Base-by-base conservation (phyloP, 2,797 vertebrate species). In the Paramormyrops hopkinsi region DNA sequence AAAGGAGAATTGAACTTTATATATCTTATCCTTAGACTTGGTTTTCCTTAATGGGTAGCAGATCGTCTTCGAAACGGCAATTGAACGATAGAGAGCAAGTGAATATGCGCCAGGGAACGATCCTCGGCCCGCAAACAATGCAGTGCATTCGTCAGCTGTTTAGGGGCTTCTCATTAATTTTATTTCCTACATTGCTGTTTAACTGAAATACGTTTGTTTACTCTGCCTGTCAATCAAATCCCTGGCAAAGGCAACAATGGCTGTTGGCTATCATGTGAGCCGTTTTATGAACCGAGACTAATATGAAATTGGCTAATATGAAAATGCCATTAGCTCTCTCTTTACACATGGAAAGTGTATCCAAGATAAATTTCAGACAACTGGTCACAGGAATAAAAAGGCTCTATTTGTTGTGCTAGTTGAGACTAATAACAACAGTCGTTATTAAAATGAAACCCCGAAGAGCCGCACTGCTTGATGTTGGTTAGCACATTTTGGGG, bases 201-300 rank as follows among this genome's bases (percentile, higher is more conserved):
- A 73, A 82, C 89, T 90, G 79, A 82, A 73, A 90, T 73, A 59
- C 90, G 90, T 91, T 91, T 90, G 90, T 93, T 93, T 92, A 89
- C 92, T 92, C 88, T 91, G 91, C 91, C 50, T 48, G 92, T 90
- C 94, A 92, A 91, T 93, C 93, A 95, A 91, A 93, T 92, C 92
- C 88, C 91, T 93, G 92, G 93, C 93, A 93, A 91, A 93, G 92
- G 88, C 86, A 91, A 93, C 89, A 90, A 88, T 91, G 89, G 90
- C 29, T 87, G 29, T 90, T 94, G 93, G 93, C 92, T 65, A 87
- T 82, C 50, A 88, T 88, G 8, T 82, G 19, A 4, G 17, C 73
- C 2, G 73, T 33, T 29, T 51, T 46, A 76, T 50, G 88, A 19
- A 88, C 88, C 92, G 90, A 89, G 91, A 90, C 92, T 92, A 89